Evolutionary conservation across 2,113 vertebrate genomes (phyloP), one percentile per base, ranked within the genome.

Genomic region (Pteruthius melanotis): DNA sequence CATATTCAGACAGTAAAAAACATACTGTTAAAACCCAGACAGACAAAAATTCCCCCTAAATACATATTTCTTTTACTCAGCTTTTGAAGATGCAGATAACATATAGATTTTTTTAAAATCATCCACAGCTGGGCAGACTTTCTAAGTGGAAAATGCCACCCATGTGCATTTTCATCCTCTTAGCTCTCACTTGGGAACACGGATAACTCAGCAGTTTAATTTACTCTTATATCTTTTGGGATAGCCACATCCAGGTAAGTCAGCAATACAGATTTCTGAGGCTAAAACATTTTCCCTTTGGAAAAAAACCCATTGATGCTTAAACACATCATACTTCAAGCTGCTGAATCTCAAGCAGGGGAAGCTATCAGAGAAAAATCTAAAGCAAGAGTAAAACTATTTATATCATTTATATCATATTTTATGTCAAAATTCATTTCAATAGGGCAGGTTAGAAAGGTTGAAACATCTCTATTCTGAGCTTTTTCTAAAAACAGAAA

Each of bases 1-100:
- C 23, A 52, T 40, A 52, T 87, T 69, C 92, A 91, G 90, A 86
- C 47, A 70, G 90, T 88, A 74, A 86, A 83, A 94, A 80, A n/a
- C 20, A 42, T 7, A 39, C 40, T 88, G 33, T 66, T 80, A 74
- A 92, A 96, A 59, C 16, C 23, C 45, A 89, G 69, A 70, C 83
- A 94, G 64, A 39, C 57, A 87, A 76, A 79, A 94, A 72, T 66
- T 77, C 39, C 49, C 54, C 7, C 1, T 7, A 57, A 59, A 44
- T 83, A 65, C 2, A 0, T 30, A 76, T 60, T 87, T 90, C 23
- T 95, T 92, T 57, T 26, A 40, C 28, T 83, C 45, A 15, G 31
- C 57, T 91, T 68, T 15, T 64, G 70, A 88, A 76, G 31, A 78
- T 37, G 11, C 27, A 78, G 64, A 44, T 13, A 82, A 76, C 8